Percentiles rank a stretch among this genome's conserved stretches.
Conservation (phyloP, 2,113 vertebrate genomes). For the Phalacrocorax carbo region DNA sequence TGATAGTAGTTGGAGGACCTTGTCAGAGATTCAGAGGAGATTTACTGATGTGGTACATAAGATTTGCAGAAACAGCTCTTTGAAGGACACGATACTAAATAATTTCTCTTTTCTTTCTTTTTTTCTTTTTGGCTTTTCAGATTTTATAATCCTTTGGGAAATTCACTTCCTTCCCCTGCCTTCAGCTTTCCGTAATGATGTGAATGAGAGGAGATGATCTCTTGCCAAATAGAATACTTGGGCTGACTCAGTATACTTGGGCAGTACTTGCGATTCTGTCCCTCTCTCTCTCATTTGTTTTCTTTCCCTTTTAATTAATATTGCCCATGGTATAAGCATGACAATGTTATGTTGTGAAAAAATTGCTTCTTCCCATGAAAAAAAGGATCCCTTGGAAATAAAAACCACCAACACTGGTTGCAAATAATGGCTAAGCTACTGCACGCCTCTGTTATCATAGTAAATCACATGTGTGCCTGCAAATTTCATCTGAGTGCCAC, state of each 20-base stretch:
- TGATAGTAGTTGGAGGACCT: conserved; percentile 68
- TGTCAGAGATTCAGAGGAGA: conserved; percentile 55
- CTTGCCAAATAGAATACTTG: background rate
- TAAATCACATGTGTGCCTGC: background rate
- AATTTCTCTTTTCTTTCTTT: background rate
- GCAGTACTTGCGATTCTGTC: background rate
- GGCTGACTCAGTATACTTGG: background rate
- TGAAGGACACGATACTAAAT: conserved; percentile 67
- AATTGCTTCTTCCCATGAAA: background rate
- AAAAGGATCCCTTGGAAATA: background rate
- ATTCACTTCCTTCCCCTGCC: background rate
- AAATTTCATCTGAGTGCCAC: background rate
- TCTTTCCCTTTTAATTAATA: background rate
- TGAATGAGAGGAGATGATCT: background rate
- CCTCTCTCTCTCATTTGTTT: background rate
- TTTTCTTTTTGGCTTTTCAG: conserved; percentile 22
- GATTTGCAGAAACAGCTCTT: conserved; percentile 74
- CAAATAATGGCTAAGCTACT: background rate
- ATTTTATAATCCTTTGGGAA: conserved; percentile 48
- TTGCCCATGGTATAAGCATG: background rate
- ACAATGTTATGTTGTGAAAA: background rate
- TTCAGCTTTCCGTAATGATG: background rate
- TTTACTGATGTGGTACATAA: conserved; percentile 58
- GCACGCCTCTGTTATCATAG: background rate
- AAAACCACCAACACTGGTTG: background rate